Evolutionary conservation across 92 coral and sea anemone species (phyloP).

Genomic region (Palythoa caribaeorum): DNA sequence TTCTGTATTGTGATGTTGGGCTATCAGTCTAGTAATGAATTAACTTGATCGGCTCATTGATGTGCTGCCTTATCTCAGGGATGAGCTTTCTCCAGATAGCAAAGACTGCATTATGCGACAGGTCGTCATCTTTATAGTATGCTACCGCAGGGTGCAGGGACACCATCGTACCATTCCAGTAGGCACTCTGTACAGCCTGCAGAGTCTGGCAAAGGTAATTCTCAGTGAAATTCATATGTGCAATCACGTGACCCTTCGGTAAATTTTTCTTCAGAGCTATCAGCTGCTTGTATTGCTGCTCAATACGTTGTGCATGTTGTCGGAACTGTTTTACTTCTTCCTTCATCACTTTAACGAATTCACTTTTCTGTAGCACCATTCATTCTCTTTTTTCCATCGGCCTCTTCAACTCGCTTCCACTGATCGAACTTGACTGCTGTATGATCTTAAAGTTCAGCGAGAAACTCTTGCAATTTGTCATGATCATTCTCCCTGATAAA

Average conservation of each 20-base stretch:
- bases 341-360: neutral
- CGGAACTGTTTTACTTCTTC: neutral
- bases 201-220: slow-evolving; percentile 54
- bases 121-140: slow-evolving; percentile 39
- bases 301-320: slow-evolving; percentile 24
- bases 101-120: slow-evolving; percentile 40
- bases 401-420: slow-evolving; percentile 42
- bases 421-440: slow-evolving; percentile 38
- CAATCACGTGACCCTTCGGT: slow-evolving; percentile 25
- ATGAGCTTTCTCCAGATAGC: slow-evolving; percentile 38
- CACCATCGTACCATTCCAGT: slow-evolving; percentile 63
- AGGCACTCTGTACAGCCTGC: slow-evolving; percentile 51
- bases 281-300: slow-evolving; percentile 10
- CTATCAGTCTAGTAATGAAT: slow-evolving; percentile 56
- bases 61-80: neutral
- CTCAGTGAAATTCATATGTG: slow-evolving; percentile 63
- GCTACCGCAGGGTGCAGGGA: slow-evolving; percentile 54
- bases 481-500: slow-evolving; percentile 53
- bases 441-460: neutral
- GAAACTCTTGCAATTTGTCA: slow-evolving; percentile 26
- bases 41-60: neutral
- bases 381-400: slow-evolving; percentile 23
- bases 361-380: slow-evolving; percentile 7
- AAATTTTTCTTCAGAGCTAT: slow-evolving; percentile 32
- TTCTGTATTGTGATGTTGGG: slow-evolving; percentile 64